Percentiles rank a stretch among this genome's conserved stretches.
These are phyloP conservation scores for Recurvirostra avosetta DNA, from an alignment of 2,113 vertebrate species.

Conservation along the genomic window DNA sequence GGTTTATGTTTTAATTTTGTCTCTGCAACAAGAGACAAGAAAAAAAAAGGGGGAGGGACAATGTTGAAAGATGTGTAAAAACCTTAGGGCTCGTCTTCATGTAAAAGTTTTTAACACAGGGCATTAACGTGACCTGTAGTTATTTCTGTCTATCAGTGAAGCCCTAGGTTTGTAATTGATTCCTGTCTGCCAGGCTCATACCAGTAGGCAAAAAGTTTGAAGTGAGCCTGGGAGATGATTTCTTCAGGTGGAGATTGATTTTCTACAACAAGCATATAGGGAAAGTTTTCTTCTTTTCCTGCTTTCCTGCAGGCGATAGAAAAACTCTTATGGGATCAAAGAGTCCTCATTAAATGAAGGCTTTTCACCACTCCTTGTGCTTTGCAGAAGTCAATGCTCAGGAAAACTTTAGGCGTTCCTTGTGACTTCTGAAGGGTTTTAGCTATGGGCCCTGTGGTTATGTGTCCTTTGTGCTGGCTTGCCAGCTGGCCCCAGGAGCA, in stretches of 20 bases:
- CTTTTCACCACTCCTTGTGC: background rate
- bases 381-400: background rate
- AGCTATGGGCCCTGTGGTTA: background rate
- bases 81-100: background rate
- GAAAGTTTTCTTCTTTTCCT: background rate
- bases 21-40: background rate
- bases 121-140: background rate
- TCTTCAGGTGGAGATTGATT: background rate
- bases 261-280: background rate
- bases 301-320: background rate
- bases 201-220: background rate
- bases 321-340: background rate
- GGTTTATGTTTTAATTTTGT: background rate
- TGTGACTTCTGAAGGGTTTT: background rate
- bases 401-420: background rate
- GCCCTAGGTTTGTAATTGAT: background rate
- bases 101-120: background rate
- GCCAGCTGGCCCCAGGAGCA: background rate
- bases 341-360: background rate
- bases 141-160: background rate
- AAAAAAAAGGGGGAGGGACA: accelerated
- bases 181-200: background rate
- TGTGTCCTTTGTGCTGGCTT: background rate
- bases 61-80: background rate
- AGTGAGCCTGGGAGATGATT: background rate